Evolutionary conservation across 2,113 vertebrate genomes (phyloP), one percentile per base, ranked within the genome.

Genomic region (Litocranius walleri): DNA sequence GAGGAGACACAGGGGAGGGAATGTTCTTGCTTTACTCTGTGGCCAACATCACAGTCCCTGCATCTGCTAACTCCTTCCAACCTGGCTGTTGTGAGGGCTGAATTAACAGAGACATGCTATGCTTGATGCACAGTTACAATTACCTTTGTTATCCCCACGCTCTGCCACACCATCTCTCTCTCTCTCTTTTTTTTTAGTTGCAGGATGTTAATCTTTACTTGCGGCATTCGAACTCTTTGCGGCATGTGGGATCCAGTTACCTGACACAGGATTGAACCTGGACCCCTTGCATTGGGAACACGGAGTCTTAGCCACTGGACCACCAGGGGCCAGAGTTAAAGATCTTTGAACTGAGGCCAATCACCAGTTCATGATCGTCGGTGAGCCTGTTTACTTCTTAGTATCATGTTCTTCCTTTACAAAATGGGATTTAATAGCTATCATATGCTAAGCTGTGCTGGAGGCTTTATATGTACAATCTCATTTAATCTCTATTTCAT

Each of bases 101-200:
- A 89, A 61, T 45, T n/a, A 56, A 33, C 15, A 5, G 0, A 87
- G 50, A 25, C 45, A 29, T 0, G 0, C 30, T 36, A 33, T 6
- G 21, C 16, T 36, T 67, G 15, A 3, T 36, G 15, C 12, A 1
- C 3, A 3, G 64, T 33, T 17, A 52, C 0, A 0, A 64, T 19
- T 16, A 11, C 13, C 23, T 23, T 77, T 19, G 33, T 21, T 77
- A 40, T 54, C 10, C n/a, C 62, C 64, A 23, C 1, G 7, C 30
- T 94, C 9, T n/a, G 43, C 78, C 29, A 6, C 3, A 21, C 19
- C n/a, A 16, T 21, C 84, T 67, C 36, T 80, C 21, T 74, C 9
- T 74, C 29, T 25, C 5, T 52, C 14, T 52, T 5, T 52, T 52
- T 25, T 3, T 25, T 14, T 25, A 13, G 21, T 15, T 77, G 71